Evolutionary conservation across 2,113 vertebrate genomes (phyloP).

Genomic region (Ia io): DNA sequence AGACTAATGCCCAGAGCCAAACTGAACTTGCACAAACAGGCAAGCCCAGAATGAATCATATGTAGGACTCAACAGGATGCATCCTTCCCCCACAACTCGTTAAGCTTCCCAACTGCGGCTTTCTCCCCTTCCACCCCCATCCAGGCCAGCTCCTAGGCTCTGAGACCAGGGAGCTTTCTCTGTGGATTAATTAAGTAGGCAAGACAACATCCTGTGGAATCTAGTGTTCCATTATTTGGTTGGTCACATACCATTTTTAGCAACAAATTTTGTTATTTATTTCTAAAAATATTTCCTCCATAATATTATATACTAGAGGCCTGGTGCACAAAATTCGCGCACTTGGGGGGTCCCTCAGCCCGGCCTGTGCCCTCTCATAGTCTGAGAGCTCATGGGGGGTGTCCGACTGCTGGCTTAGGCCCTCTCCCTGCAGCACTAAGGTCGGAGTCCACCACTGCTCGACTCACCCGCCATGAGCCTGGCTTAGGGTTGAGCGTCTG

Average conservation of each 20-base stretch:
- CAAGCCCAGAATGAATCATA: not conserved
- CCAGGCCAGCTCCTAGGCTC: not conserved
- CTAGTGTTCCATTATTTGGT: not conserved
- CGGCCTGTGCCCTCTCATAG: too few relatives aligned
- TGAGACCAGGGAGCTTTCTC: not conserved
- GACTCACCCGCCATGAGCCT: too few relatives aligned
- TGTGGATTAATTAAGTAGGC: not conserved
- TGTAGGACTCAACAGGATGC: not conserved
- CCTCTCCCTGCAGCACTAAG: too few relatives aligned
- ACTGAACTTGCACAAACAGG: not conserved
- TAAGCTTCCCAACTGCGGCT: not conserved
- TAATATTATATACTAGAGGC: not conserved
- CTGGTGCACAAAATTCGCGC: too few relatives aligned
- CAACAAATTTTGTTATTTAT: constrained; percentile 7
- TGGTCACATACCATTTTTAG: not conserved
- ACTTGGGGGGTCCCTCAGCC: too few relatives aligned
- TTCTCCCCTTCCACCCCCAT: not conserved
- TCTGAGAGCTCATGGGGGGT: too few relatives aligned
- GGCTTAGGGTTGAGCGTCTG: too few relatives aligned
- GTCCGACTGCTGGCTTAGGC: too few relatives aligned
- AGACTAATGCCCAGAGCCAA: not conserved
- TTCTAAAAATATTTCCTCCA: not conserved
- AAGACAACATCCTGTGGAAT: not conserved
- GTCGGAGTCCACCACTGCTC: too few relatives aligned
- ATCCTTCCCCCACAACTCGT: not conserved